These are phyloP conservation scores for Chelmon rostratus DNA, from an alignment of 2,797 vertebrate genomes.

Conservation along the genomic window DNA sequence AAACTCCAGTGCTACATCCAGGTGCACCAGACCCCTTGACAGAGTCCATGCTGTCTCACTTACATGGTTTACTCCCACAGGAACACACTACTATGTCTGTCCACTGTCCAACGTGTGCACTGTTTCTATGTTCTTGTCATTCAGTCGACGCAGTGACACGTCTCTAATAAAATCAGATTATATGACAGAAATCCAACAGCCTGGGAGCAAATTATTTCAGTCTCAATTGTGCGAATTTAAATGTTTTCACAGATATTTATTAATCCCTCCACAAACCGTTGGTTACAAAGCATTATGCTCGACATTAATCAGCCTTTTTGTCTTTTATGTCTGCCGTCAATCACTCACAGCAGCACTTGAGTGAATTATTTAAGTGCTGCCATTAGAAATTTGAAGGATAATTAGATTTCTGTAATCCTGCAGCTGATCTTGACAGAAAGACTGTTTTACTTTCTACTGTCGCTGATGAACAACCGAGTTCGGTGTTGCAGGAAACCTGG, in stretches of 20 bases:
- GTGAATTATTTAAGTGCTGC: constrained; percentile 29
- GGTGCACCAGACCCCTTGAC: too few species aligned
- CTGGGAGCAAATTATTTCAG: constrained; percentile 10
- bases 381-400: constrained; percentile 4
- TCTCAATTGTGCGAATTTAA: constrained; percentile 12
- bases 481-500: neutral
- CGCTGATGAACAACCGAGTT: neutral
- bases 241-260: constrained; percentile 29
- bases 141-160: neutral
- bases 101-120: neutral
- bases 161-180: constrained; percentile 23
- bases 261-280: constrained; percentile 36
- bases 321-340: constrained; percentile 35
- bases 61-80: too few species aligned
- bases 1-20: too few species aligned
- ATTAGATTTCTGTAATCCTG: constrained; percentile 39
- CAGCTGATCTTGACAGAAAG: constrained; percentile 9
- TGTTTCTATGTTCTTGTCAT: accelerated
- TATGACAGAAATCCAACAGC: constrained; percentile 8
- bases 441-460: neutral
- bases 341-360: constrained; percentile 27
- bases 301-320: neutral
- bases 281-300: neutral
- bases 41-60: too few species aligned
- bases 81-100: too few species aligned